These are phyloP conservation scores for Nipponacmea schrenckii DNA, from an alignment of 2,888 invertebrate species.

Conservation along the genomic window DNA sequence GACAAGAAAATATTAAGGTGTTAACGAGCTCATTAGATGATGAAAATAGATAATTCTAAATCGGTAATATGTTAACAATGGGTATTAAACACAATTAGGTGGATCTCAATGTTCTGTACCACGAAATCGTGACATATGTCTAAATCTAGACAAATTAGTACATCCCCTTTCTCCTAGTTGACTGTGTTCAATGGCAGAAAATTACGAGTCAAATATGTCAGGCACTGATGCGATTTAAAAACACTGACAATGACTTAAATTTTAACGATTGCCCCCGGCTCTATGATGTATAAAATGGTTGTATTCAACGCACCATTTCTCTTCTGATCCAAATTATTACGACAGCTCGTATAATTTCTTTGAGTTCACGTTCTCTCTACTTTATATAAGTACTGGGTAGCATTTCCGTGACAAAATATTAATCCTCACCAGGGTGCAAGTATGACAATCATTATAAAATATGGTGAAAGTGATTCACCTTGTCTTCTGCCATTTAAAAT, in stretches of 20 bases:
- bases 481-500: no score
- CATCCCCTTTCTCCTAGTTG: background rate
- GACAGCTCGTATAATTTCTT: slow-evolving; percentile 4
- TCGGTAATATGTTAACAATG: background rate
- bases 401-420: background rate
- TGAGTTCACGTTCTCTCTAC: background rate
- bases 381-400: background rate
- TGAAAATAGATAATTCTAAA: background rate
- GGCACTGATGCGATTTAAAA: background rate
- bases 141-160: slow-evolving; percentile 3
- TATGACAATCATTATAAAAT: slow-evolving; percentile 4
- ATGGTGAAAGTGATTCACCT: background rate
- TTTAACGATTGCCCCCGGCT: slow-evolving; percentile 3
- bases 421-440: background rate
- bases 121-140: slow-evolving; percentile 1
- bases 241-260: slow-evolving; percentile 5
- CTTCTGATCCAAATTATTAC: background rate
- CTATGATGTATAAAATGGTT: background rate
- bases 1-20: background rate
- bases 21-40: background rate
- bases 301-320: slow-evolving; percentile 2
- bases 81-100: background rate
- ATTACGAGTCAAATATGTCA: slow-evolving; percentile 6
- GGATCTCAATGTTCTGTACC: background rate
- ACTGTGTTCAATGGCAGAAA: background rate